Conservation (phyloP, 2,113 vertebrate genomes). For the Nipponia nippon region DNA sequence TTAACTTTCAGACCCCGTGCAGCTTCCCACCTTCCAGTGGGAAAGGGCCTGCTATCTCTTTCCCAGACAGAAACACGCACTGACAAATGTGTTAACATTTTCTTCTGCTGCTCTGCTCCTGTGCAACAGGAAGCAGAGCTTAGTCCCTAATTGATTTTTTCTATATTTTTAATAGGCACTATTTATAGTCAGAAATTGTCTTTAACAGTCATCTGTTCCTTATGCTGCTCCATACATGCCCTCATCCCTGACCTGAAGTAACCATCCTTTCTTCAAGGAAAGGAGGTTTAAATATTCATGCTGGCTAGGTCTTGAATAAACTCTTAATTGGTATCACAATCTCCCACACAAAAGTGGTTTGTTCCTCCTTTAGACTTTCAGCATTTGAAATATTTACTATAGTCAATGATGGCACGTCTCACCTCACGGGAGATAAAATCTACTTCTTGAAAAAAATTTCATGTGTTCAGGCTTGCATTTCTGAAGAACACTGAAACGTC, state of each 20-base stretch:
- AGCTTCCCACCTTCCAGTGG: neutral
- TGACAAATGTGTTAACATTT: neutral
- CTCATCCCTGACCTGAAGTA: constrained; percentile 29
- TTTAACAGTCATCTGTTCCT: constrained; percentile 45
- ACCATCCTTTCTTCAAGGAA: constrained; percentile 43
- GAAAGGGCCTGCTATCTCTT: neutral
- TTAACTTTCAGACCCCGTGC: neutral
- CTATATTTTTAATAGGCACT: neutral
- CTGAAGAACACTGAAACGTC: neutral
- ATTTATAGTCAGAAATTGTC: constrained; percentile 24
- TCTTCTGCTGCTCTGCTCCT: neutral
- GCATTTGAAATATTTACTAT: constrained; percentile 33
- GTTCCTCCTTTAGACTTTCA: neutral
- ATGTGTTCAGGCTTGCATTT: neutral
- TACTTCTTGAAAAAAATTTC: neutral
- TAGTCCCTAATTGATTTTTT: constrained; percentile 11
- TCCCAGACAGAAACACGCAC: neutral
- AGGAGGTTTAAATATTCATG: constrained; percentile 57
- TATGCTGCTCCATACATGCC: constrained; percentile 9
- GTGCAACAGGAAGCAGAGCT: neutral
- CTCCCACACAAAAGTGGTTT: neutral
- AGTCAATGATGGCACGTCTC: neutral
- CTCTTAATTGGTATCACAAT: constrained; percentile 25
- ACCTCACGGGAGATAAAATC: neutral
- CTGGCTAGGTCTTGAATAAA: constrained; percentile 23